Conservation (phyloP, 30 jellyfish, hydroid and myxozoan genomes). For the Pelagia noctiluca region DNA sequence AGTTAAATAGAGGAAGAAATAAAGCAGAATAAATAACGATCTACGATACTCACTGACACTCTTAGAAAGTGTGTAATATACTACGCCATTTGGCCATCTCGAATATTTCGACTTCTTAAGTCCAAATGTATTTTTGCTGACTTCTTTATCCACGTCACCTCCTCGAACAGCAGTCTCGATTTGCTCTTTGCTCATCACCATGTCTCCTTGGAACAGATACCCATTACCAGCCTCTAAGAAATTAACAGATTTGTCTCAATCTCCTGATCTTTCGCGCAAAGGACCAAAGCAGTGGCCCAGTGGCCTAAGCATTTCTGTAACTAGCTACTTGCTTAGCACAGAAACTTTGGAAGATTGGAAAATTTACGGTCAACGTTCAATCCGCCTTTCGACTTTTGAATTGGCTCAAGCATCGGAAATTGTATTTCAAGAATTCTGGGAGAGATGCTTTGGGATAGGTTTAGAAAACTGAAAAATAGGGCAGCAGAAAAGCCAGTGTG, state of each 20-base stretch:
- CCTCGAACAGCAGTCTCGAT: constrained; percentile 77
- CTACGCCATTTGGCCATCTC: constrained; percentile 87
- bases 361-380: too few species aligned
- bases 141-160: constrained; percentile 67
- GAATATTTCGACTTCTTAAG: constrained; percentile 37
- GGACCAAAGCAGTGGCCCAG: background rate
- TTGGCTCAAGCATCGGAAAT: too few species aligned
- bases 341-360: too few species aligned
- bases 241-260: background rate
- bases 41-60: constrained; percentile 75
- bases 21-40: background rate
- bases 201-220: constrained; percentile 90
- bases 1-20: too few species aligned
- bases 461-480: too few species aligned
- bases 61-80: constrained; percentile 73
- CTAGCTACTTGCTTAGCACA: too few species aligned
- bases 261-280: background rate
- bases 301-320: background rate
- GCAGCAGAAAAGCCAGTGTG: too few species aligned
- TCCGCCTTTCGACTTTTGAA: too few species aligned
- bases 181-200: constrained; percentile 78
- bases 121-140: constrained; percentile 46
- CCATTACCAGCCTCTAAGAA: constrained; percentile 74
- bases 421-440: too few species aligned
- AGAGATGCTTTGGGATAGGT: too few species aligned